A percentile compares a stretch with the other conserved stretches of the same genome.
Conservation (phyloP, 2,113 vertebrate species). For the Ciconia boyciana region DNA sequence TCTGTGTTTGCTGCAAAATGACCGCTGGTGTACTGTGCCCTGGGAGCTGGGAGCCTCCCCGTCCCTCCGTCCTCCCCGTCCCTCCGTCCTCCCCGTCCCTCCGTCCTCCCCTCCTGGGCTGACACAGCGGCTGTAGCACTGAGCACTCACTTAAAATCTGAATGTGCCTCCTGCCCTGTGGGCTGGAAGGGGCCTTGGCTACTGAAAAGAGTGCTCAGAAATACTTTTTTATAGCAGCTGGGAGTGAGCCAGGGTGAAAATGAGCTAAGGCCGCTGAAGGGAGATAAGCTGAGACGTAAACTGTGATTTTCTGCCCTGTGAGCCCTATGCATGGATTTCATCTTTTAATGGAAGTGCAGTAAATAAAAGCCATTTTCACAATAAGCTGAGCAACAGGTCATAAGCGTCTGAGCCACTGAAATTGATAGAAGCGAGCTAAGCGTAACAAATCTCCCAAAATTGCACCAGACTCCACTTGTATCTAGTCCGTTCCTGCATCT, state of each 20-base stretch:
- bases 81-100: background rate
- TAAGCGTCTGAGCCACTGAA: slow-evolving; percentile 70
- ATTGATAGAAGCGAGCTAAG: slow-evolving; percentile 79
- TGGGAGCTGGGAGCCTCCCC: background rate
- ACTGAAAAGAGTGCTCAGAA: background rate
- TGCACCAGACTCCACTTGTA: slow-evolving; percentile 67
- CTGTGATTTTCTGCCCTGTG: slow-evolving; percentile 80
- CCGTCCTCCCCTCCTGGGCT: fast-evolving
- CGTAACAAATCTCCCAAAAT: slow-evolving; percentile 80
- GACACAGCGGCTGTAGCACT: background rate
- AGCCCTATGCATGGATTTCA: slow-evolving; percentile 79
- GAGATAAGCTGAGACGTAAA: slow-evolving; percentile 78
- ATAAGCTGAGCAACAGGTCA: slow-evolving; percentile 80
- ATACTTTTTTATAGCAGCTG: background rate
- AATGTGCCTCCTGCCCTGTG: background rate
- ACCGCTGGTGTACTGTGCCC: fast-evolving
- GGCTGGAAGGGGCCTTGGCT: background rate
- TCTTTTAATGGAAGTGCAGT: slow-evolving; percentile 82
- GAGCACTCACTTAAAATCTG: background rate
- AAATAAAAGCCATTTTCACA: slow-evolving; percentile 81
- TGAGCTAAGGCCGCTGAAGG: slow-evolving; percentile 53
- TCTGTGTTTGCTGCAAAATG: background rate
- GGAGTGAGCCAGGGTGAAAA: slow-evolving; percentile 47
- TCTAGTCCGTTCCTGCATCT: slow-evolving; percentile 64
- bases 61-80: background rate